Percentiles rank a stretch among this genome's conserved stretches.
Conservation (phyloP, 2,888 invertebrate species). For the Agrochola circellaris region DNA sequence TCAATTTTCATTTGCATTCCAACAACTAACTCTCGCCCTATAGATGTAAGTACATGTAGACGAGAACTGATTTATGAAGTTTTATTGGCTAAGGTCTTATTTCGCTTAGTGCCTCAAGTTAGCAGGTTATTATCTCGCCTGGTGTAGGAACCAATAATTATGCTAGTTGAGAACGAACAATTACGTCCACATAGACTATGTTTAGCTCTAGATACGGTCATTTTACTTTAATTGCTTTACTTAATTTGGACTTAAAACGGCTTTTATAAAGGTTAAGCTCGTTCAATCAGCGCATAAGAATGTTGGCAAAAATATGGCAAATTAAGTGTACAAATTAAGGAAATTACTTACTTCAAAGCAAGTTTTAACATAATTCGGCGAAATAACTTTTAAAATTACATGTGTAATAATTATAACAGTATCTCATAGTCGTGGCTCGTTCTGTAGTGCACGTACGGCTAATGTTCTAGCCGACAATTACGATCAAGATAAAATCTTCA, state of each 20-base stretch:
- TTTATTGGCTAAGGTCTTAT: slow-evolving; percentile 57
- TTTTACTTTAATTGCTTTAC: slow-evolving; percentile 32
- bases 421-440: slow-evolving; percentile 71
- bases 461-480: slow-evolving; percentile 88
- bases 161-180: slow-evolving; percentile 48
- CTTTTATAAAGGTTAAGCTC: slow-evolving; percentile 7
- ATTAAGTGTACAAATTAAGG: slow-evolving; percentile 33
- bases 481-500: slow-evolving; percentile 82
- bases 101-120: slow-evolving; percentile 40
- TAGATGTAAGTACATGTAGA: slow-evolving; percentile 64
- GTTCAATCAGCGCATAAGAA: slow-evolving; percentile 15
- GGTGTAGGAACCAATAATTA: slow-evolving; percentile 56
- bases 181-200: slow-evolving; percentile 32
- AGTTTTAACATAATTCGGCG: slow-evolving; percentile 38
- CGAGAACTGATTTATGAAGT: slow-evolving; percentile 66
- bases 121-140: slow-evolving; percentile 51
- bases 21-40: slow-evolving; percentile 77
- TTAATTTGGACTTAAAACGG: slow-evolving; percentile 3
- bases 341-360: slow-evolving; percentile 47
- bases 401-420: slow-evolving; percentile 70
- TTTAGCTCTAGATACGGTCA: slow-evolving; percentile 20
- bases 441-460: slow-evolving; percentile 75
- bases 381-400: slow-evolving; percentile 52
- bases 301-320: slow-evolving; percentile 1
- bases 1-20: slow-evolving; percentile 90